These are phyloP conservation scores for Herpailurus yagouaroundi DNA, from an alignment of 2,113 vertebrate species.

Conservation along the genomic window DNA sequence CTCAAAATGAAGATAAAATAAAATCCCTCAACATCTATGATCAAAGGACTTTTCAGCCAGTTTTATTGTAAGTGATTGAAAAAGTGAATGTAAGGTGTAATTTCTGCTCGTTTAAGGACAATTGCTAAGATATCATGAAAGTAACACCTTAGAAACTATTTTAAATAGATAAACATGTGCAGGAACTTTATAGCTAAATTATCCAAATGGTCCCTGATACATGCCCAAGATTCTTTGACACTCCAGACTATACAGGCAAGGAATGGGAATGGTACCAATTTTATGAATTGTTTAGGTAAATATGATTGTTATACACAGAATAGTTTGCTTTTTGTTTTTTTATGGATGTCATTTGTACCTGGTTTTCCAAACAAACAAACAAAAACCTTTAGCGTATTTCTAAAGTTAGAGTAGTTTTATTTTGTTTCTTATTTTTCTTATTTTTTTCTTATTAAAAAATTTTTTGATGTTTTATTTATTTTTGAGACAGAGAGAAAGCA, in stretches of 20 bases:
- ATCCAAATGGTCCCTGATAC: not conserved
- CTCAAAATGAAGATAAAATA: constrained; percentile 49
- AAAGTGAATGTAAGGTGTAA: constrained; percentile 47
- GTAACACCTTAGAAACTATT: constrained; percentile 47
- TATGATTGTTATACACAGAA: not conserved
- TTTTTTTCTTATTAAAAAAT: too few relatives aligned
- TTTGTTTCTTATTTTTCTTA: not conserved
- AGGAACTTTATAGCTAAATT: not conserved
- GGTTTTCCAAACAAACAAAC: not conserved
- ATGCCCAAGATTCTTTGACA: not conserved
- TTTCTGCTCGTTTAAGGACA: constrained; percentile 68
- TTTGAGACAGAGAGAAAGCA: too few relatives aligned
- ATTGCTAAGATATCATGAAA: constrained; percentile 53
- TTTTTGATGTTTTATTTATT: too few relatives aligned
- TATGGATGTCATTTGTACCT: not conserved
- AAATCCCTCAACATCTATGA: not conserved
- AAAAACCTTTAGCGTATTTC: not conserved
- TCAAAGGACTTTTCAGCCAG: constrained; percentile 42
- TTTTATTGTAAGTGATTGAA: constrained; percentile 31
- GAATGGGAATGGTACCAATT: not conserved
- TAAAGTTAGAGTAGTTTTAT: not conserved
- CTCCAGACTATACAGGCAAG: not conserved
- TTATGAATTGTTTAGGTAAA: constrained; percentile 16
- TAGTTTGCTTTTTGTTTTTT: not conserved
- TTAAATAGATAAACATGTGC: not conserved